Evolutionary conservation across 2,888 invertebrate species (phyloP), one percentile per base, ranked within the genome.

Genomic region (Sinotaia quadrata): DNA sequence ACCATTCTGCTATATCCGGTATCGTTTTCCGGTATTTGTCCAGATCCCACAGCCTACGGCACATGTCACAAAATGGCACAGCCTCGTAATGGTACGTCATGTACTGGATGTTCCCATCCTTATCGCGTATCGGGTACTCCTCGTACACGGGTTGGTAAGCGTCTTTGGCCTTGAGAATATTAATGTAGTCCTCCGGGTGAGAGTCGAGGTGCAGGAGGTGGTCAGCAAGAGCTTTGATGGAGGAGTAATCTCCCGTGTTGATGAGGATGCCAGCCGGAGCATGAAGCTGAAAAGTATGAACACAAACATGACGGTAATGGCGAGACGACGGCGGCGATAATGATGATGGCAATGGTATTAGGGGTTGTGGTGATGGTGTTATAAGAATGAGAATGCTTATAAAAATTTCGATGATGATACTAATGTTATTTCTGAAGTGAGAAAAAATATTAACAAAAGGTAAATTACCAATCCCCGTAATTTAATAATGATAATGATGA

Each of bases 1-100:
- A 52, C 60, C 67, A 60, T 15, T 12, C 24, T 0, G n/a, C 24
- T 12, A 68, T 56, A 24, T 60, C 52, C 2, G 59, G 36, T 15
- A 44, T 33, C n/a, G 21, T 34, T 27, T 60, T 41, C 34, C 51
- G 2, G 29, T 68, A 67, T 5, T 37, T 27, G 15, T 72, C 37
- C 15, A 68, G 24, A 49, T 72, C 62, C 72, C 72, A 72, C 52
- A 72, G 37, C 15, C 66, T 36, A 15, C 66, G 66, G 44, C 72
- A 72, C 18, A 69, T 29, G 27, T 69, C 57, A 41, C 72, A 72
- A 36, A 69, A 37, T 0, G 72, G 57, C 15, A 34, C 29, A 21
- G 47, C 27, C 29, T 69, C 66, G 29, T 49, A 72, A 29, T 58
- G 63, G 44, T 69, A 72, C 8, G 60, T 51, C n/a, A 57, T 21